Evolutionary conservation across 2,888 invertebrate genomes (phyloP), one percentile per base, ranked within the genome.

Genomic region (Listrodromus nycthemerus): DNA sequence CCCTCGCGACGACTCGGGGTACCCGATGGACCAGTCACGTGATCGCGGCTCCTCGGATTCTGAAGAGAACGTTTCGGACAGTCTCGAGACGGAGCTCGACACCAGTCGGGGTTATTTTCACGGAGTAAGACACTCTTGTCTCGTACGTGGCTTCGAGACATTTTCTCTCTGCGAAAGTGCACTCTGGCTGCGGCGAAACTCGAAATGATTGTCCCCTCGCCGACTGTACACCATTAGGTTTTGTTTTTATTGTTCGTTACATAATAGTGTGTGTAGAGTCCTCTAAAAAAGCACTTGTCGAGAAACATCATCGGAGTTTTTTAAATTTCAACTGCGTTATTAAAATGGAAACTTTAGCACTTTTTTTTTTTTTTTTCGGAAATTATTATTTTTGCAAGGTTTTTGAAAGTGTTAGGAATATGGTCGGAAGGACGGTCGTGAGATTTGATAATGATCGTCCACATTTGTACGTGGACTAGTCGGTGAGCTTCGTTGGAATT

Each of bases 141-240:
- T 73, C 61, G 45, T 73, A 61, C 61, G 73, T 73, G 58, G 27
- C 61, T 61, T 61, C 73, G 19, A 58, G 73, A 73, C 45, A 61
- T 73, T 50, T 50, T 27, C 73, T 61, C 73, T 58, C 7, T 27
- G 33, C 61, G 27, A 61, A 61, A 61, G 61, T 61, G n/a, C 19
- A 61, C 33, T 61, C 33, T 33, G 55, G 10, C 41, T 45, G 41
- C 13, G 8, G 24, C 1, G 55, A 55, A 24, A 16, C 24, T 55
- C 55, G 24, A 10, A 55, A 24, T 21, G 13, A 5, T 21, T 10
- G 21, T 55, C 24, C 24, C 55, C 10, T 24, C 21, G 55, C n/a
- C 19, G 8, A 21, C 19, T 21, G 55, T 24, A 21, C 21, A 61
- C 61, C 61, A 73, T 73, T 73, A 58, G 27, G 45, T 58, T 45